A percentile compares a stretch with the other conserved stretches of the same genome.
These are phyloP conservation scores for Melanotaenia duboulayi DNA, from an alignment of 2,113 vertebrate genomes.

Conservation along the genomic window DNA sequence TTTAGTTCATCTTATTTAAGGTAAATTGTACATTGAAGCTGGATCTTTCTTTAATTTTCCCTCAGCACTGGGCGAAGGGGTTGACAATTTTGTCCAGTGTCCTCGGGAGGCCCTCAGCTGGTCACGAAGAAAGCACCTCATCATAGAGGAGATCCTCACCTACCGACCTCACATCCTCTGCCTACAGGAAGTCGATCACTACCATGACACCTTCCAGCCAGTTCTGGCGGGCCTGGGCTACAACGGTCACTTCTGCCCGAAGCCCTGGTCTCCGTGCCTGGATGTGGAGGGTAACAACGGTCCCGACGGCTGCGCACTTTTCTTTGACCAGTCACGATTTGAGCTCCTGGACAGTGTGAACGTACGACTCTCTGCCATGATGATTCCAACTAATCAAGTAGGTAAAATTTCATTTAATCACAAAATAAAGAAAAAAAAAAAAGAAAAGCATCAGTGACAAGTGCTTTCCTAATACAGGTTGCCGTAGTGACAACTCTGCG, in stretches of 20 bases:
- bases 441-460: not conserved
- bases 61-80: slow-evolving; percentile 94
- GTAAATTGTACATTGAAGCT: not conserved
- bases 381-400: slow-evolving; percentile 93
- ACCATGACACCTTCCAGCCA: slow-evolving; percentile 94
- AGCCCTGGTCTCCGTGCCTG: slow-evolving; percentile 94
- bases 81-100: slow-evolving; percentile 93
- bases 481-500: slow-evolving; percentile 89
- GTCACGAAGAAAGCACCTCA: slow-evolving; percentile 94
- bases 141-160: slow-evolving; percentile 94
- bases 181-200: slow-evolving; percentile 97
- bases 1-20: not conserved
- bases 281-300: slow-evolving; percentile 93
- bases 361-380: slow-evolving; percentile 88
- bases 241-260: slow-evolving; percentile 91
- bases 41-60: not conserved
- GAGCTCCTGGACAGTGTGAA: slow-evolving; percentile 83
- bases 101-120: slow-evolving; percentile 93
- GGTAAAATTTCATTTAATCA: not conserved
- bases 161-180: slow-evolving; percentile 94
- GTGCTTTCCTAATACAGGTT: slow-evolving; percentile 71
- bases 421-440: not conserved
- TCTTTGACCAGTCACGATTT: slow-evolving; percentile 89
- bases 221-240: slow-evolving; percentile 91
- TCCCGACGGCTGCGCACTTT: slow-evolving; percentile 94